These are phyloP conservation scores for Callyntrura guangdongensis DNA, from an alignment of 2,888 invertebrate genomes.

Conservation along the genomic window DNA sequence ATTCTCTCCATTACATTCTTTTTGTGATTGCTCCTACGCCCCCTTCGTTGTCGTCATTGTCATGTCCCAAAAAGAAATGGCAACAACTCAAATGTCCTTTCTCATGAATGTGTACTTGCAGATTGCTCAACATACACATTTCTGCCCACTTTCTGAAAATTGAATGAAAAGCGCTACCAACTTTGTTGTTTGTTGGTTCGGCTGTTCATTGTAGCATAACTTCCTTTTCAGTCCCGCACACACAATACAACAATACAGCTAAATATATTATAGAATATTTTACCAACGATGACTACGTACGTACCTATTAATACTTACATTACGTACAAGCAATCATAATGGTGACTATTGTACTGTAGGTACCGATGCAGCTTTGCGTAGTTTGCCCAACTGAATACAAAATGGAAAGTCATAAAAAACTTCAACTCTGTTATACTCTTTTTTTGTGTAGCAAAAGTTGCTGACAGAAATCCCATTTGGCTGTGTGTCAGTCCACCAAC, in stretches of 20 bases:
- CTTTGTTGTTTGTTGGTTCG: background rate
- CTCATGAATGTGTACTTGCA: background rate
- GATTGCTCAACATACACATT: background rate
- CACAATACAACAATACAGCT: background rate
- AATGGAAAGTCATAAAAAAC: conserved; percentile 25
- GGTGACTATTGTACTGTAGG: too few relatives aligned
- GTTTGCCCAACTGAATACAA: conserved; percentile 37
- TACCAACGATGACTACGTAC: background rate
- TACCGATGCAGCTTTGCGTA: background rate
- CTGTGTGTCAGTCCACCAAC: background rate
- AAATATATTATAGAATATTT: background rate
- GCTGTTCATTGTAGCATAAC: background rate
- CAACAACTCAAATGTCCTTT: background rate
- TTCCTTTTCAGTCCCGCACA: background rate
- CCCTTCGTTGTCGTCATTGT: background rate
- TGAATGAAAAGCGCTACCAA: background rate
- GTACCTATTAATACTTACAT: too few relatives aligned
- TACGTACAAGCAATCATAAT: too few relatives aligned
- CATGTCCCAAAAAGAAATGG: background rate
- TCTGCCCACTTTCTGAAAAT: background rate
- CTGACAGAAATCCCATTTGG: conserved; percentile 33
- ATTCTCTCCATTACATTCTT: background rate
- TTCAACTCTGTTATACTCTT: too few relatives aligned
- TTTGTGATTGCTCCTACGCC: conserved; percentile 13
- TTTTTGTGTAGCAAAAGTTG: background rate